Base-by-base conservation (phyloP, 2,797 vertebrate species). In the Columba guinea region DNA sequence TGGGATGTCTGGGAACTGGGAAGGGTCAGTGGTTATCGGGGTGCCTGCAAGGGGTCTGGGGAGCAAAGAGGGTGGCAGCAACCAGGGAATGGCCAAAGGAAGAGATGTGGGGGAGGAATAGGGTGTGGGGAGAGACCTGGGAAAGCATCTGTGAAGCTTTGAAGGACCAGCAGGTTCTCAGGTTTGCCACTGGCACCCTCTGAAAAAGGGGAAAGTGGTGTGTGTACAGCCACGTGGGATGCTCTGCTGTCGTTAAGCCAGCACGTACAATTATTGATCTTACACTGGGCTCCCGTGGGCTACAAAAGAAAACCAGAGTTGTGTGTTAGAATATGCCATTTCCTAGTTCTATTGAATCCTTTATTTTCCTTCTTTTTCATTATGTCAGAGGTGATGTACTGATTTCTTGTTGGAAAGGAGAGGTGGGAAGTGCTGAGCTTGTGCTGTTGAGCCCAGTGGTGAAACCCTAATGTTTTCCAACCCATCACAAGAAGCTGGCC, bases 381-480 rank as follows among this genome's bases (percentile, higher is more conserved):
- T 53, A 17, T 4, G 7, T 19, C 3, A 3, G 51, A 55, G 21
- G 21, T 3, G 9, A 30, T 39, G 15, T 18, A 35, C 4, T 0
- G 4, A 17, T 58, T 32, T 28, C 9, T 16, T 51, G 8, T n/a
- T 68, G 49, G 51, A 55, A 56, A 46, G 48, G 23, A 15, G 30
- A 4, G 2, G 12, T 19, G 6, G 60, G 23, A 55, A 85, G 41
- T 2, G 2, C 1, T 5, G 32, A 63, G 17, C 28, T 59, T 53
- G 49, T 41, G 34, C 8, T 46, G 13, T 64, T 4, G 8, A 73
- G 7, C 13, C 5, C 5, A 2, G 17, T 2, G 23, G 17, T 26
- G 34, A 77, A 80, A 87, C 14, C 28, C 17, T 8, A 4, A 1
- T 1, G 9, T 39, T 59, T 81, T 51, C 35, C n/a, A 35, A 4